phyloP scores from a whole-genome alignment of 2,797 vertebrate genomes.

The Ceryle rudis region DNA sequence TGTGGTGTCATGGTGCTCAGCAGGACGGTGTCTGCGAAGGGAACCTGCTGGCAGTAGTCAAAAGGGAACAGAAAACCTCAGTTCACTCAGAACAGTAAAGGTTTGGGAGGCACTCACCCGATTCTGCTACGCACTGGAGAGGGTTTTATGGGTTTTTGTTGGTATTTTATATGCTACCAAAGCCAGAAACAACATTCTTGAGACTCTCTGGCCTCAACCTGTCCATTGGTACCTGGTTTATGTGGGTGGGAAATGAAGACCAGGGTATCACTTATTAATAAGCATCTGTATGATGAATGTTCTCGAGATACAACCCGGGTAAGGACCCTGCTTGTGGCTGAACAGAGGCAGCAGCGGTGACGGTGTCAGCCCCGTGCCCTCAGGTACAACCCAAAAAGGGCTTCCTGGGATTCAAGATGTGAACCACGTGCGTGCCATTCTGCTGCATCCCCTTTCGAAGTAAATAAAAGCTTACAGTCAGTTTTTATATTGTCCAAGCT shows the following conservation, averaged over 20 bases:
- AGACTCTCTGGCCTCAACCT: not conserved
- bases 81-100: not conserved
- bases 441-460: not conserved
- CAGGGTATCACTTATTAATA: not conserved
- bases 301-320: not conserved
- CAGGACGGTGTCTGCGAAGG: not conserved
- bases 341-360: not conserved
- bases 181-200: not conserved
- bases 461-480: not conserved
- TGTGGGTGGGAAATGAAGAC: not conserved
- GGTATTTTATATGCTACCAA: not conserved
- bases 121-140: not conserved
- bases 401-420: not conserved
- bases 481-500: not conserved
- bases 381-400: not conserved
- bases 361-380: rapidly evolving
- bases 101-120: not conserved
- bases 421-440: rapidly evolving
- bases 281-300: not conserved
- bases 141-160: too few relatives aligned
- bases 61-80: not conserved
- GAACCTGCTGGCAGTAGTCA: not conserved
- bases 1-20: not conserved
- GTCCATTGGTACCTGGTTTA: not conserved
- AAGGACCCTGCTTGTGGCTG: not conserved